Conservation (phyloP, 2,797 vertebrate species). For the Lophotriccus pileatus region DNA sequence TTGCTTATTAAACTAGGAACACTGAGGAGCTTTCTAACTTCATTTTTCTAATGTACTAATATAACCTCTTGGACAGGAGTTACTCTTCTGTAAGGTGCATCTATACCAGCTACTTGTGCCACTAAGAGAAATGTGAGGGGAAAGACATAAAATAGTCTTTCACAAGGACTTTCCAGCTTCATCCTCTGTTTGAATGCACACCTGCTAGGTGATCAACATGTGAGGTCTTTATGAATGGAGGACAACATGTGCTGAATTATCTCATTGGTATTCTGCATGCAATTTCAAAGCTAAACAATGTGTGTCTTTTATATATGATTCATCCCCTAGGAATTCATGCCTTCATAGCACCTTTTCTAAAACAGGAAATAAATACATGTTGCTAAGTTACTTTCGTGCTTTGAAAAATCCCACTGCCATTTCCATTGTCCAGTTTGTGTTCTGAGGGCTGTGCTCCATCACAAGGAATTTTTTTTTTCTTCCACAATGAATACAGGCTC, state of each 20-base stretch:
- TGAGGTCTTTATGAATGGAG: not conserved
- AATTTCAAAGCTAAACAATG: slow-evolving; percentile 24
- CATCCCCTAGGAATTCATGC: slow-evolving; percentile 37
- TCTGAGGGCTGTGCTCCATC: slow-evolving; percentile 9
- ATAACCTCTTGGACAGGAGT: not conserved
- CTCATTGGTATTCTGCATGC: not conserved
- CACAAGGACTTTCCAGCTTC: not conserved
- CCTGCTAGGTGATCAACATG: not conserved
- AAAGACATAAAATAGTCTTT: not conserved
- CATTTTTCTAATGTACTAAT: not conserved
- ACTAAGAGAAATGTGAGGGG: not conserved
- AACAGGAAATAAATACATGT: slow-evolving; percentile 65
- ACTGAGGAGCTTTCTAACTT: not conserved
- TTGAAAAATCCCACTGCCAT: not conserved
- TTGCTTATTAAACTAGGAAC: not conserved
- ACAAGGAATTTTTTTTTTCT: not conserved
- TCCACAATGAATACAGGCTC: not conserved
- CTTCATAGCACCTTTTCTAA: slow-evolving; percentile 58
- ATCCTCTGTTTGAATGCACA: not conserved
- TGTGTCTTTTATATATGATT: slow-evolving; percentile 9
- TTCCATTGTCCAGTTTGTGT: slow-evolving; percentile 40
- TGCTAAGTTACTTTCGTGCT: slow-evolving; percentile 55
- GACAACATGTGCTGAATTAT: not conserved
- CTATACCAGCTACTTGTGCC: not conserved
- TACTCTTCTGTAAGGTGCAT: not conserved